Evolutionary conservation across 2,113 vertebrate genomes (phyloP).

Genomic region (Pomatorhinus ruficollis): DNA sequence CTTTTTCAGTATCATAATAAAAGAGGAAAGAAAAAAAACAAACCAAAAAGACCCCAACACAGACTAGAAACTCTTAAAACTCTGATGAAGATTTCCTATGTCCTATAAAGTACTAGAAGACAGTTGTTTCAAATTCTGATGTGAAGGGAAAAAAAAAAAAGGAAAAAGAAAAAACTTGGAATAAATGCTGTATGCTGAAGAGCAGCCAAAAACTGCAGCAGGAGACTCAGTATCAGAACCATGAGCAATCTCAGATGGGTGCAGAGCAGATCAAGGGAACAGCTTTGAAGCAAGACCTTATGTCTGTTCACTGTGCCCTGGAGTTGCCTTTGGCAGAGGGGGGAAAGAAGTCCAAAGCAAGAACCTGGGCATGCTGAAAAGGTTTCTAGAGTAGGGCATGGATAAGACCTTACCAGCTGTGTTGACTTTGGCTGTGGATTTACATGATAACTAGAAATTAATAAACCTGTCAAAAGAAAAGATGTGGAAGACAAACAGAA

Average conservation of each 20-base stretch:
- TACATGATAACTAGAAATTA: background rate
- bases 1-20: background rate
- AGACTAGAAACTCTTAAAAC: background rate
- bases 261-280: background rate
- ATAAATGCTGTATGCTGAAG: background rate
- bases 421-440: background rate
- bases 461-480: background rate
- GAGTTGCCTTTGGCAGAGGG: background rate
- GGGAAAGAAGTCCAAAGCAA: background rate
- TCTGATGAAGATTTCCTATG: slow-evolving; percentile 20
- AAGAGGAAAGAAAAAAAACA: background rate
- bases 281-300: background rate
- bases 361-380: background rate
- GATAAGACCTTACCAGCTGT: background rate
- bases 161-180: background rate
- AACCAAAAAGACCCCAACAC: background rate
- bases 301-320: background rate
- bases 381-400: background rate
- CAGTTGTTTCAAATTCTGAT: background rate
- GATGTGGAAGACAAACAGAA: background rate
- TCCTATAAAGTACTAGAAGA: background rate
- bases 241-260: background rate
- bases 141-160: background rate
- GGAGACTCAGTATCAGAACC: background rate
- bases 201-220: background rate